These are phyloP conservation scores for Picathartes gymnocephalus DNA, from an alignment of 2,113 vertebrate species.

Conservation along the genomic window DNA sequence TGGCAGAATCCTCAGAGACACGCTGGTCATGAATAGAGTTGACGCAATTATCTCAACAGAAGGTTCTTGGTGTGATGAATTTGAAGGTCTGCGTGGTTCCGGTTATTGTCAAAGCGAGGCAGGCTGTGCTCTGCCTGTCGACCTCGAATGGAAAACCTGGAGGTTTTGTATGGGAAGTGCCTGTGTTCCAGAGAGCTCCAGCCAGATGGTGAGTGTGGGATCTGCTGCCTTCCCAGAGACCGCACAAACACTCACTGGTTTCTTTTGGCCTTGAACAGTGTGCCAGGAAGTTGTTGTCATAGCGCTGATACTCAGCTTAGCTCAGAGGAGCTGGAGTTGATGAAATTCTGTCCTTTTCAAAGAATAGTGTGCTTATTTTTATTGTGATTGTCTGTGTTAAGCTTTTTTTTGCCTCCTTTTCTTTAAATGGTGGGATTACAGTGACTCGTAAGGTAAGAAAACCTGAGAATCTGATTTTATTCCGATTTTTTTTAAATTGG, in stretches of 20 bases:
- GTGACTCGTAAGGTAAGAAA: not conserved
- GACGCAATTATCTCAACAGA: not conserved
- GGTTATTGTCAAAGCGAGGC: not conserved
- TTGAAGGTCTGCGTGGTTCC: not conserved
- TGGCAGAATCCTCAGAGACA: not conserved
- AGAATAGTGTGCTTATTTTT: not conserved
- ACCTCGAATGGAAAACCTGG: not conserved
- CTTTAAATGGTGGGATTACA: not conserved
- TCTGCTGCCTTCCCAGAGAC: not conserved
- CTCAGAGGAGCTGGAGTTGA: not conserved
- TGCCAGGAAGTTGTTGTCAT: not conserved
- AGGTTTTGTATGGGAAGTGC: not conserved
- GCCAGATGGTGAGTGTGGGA: not conserved
- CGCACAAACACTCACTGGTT: rapidly evolving
- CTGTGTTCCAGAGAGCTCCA: not conserved
- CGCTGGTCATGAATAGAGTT: not conserved
- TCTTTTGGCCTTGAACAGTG: not conserved
- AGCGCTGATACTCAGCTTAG: not conserved
- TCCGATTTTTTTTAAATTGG: not conserved
- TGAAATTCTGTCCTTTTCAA: not conserved
- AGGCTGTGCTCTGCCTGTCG: not conserved
- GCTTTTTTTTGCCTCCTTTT: not conserved
- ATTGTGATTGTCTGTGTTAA: not conserved
- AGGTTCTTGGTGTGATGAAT: not conserved
- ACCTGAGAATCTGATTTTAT: not conserved